Percentiles rank a stretch among this genome's conserved stretches.
Evolutionary conservation across 1,140 invertebrate species (phyloP).

Genomic region (Catajapyx aquilonaris): DNA sequence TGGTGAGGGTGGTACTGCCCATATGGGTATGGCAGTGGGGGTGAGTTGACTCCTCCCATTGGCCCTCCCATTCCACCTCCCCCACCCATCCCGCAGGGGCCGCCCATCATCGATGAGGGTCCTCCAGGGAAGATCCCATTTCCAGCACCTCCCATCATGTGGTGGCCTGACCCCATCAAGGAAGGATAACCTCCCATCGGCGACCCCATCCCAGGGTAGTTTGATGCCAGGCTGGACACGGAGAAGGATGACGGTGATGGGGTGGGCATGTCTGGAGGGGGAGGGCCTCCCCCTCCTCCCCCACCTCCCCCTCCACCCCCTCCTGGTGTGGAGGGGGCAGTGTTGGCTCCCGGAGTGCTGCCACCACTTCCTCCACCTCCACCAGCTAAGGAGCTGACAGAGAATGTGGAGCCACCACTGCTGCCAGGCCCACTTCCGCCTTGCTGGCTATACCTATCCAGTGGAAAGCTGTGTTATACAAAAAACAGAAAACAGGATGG

Average conservation of each 20-base stretch:
- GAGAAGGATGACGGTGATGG: constrained; percentile 13
- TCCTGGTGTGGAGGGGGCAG: constrained; percentile 9
- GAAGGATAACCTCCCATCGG: too few species aligned
- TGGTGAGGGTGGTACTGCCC: constrained; percentile 20
- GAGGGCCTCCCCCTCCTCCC: constrained; percentile 8
- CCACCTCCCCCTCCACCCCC: constrained; percentile 3
- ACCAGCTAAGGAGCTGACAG: constrained; percentile 8
- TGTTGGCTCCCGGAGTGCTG: constrained; percentile 4
- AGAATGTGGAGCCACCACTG: constrained; percentile 9
- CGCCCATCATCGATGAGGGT: constrained; percentile 13
- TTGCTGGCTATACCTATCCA: too few species aligned
- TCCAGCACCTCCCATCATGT: constrained; percentile 10
- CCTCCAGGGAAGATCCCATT: constrained; percentile 10
- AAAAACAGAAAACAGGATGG: too few species aligned
- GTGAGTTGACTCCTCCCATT: constrained; percentile 12
- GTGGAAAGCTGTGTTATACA: too few species aligned
- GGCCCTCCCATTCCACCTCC: constrained; percentile 9
- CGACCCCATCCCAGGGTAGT: too few species aligned
- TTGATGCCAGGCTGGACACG: constrained; percentile 15
- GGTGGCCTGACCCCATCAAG: constrained; percentile 15
- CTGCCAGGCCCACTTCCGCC: constrained; percentile 9
- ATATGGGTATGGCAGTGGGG: constrained; percentile 19
- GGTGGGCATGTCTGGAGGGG: constrained; percentile 5
- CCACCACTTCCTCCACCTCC: constrained; percentile 8
- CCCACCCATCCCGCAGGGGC: constrained; percentile 12